Percentiles rank a stretch among this genome's conserved stretches.
Conservation (phyloP, 2,888 invertebrate genomes). For the Drosophila austrosaltans region DNA sequence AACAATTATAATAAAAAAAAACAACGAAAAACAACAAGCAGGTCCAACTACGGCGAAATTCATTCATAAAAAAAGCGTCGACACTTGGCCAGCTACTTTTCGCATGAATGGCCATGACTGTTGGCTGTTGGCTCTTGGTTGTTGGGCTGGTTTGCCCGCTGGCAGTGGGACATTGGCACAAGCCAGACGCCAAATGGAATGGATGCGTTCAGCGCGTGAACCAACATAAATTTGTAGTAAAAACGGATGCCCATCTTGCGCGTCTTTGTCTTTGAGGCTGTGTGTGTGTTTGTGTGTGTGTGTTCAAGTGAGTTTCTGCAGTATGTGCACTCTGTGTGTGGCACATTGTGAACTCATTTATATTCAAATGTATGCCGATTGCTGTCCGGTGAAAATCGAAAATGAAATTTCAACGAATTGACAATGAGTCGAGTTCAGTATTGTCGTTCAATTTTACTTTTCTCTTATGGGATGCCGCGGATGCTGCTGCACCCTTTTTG, state of each 20-base stretch:
- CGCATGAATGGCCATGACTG: conserved; percentile 65
- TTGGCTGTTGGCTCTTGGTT: conserved; percentile 38
- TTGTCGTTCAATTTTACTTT: conserved; percentile 45
- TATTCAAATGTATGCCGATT: conserved; percentile 60
- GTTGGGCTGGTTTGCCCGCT: conserved; percentile 28
- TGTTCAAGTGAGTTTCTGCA: conserved; percentile 29
- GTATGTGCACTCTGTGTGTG: conserved; percentile 31
- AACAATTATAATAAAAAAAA: conserved; percentile 21
- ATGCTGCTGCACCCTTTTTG: conserved; percentile 50
- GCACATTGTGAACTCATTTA: conserved; percentile 57
- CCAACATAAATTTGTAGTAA: conserved; percentile 60
- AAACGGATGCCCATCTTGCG: conserved; percentile 56
- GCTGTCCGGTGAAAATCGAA: conserved; percentile 63
- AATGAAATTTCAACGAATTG: conserved; percentile 53
- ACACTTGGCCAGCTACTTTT: conserved; percentile 57
- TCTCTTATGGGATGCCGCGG: conserved; percentile 39
- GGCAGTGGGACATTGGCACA: conserved; percentile 51
- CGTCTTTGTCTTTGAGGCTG: conserved; percentile 4
- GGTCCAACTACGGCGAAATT: conserved; percentile 65
- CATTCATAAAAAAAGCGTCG: conserved; percentile 68
- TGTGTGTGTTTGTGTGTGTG: conserved; percentile 13
- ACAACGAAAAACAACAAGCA: conserved; percentile 20
- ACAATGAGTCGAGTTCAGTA: conserved; percentile 42
- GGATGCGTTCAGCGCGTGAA: conserved; percentile 56
- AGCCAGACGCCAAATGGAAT: conserved; percentile 26